Evolutionary conservation across 2,888 invertebrate species (phyloP), one percentile per base, ranked within the genome.

Genomic region (Lycia hirtaria): DNA sequence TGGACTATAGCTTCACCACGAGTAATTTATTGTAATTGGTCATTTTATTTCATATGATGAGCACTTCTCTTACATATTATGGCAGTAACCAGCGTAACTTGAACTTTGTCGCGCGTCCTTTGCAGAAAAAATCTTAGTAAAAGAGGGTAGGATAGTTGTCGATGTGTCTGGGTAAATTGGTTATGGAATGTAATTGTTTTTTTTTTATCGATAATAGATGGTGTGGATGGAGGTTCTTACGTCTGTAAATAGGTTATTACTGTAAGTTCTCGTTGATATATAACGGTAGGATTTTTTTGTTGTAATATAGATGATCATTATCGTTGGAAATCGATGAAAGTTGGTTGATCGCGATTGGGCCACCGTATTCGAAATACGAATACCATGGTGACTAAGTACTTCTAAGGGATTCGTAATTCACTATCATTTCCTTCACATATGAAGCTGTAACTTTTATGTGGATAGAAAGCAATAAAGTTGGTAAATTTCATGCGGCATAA

Each of bases 1-100:
- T 76, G n/a, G n/a, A n/a, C n/a, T n/a, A n/a, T n/a, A n/a, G n/a
- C n/a, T n/a, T 72, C 73, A 73, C 68, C 71, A 73, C 68, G 69
- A 68, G 78, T 83, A 83, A 87, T 87, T 88, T 89, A 90, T 88
- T 84, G 81, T 88, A 85, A 90, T 89, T 89, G 88, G 81, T 82
- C 78, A 72, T 71, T 81, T 83, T 75, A 83, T 81, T 78, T 79
- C 82, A 75, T 83, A 83, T 80, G 80, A 80, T 73, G 75, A 67
- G 66, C 69, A 72, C 68, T 69, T 73, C 73, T 67, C 68, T 73
- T 64, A 69, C 65, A 71, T 74, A 76, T 68, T 71, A 68, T 52
- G 19, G 33, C 20, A n/a, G 35, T 48, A 56, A 47, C 80, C 78
- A 76, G 60, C 28, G 14, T 71, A 66, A 32, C 48, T 28, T 65